Evolutionary conservation across 2,797 vertebrate species (phyloP), one percentile per base, ranked within the genome.

Genomic region (Leuciscus waleckii): DNA sequence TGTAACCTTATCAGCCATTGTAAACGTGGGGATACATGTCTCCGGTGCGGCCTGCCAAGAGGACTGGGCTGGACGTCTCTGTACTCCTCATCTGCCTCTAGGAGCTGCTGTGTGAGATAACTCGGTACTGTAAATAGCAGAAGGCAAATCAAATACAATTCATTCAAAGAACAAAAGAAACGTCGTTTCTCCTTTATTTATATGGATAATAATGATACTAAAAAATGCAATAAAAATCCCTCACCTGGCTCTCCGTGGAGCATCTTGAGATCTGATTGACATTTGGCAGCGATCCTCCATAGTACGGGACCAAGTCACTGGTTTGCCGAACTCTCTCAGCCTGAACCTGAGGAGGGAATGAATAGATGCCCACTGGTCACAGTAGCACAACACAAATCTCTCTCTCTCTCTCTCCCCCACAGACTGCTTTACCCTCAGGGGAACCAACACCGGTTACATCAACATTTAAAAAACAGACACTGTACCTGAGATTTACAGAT

Each of bases 261-360:
- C 92, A 92, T 43, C 92, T 94, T 87, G 94, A 94, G 1, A 97
- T 96, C 94, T 97, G 96, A 91, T 96, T 97, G 90, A 97, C 96
- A 3, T 97, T 96, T 87, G 96, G 96, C 86, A 97, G 92, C 5
- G 96, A 97, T 32, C 96, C 96, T 9, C 96, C 95, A 26, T 96
- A 97, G 86, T 94, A 96, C 0, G 94, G 94, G 0, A 93, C 94
- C 74, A 95, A 89, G 82, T 93, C 95, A 79, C 94, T 94, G 0
- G 95, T 93, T 91, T 97, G 91, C 5, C 94, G 91, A 56, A 96
- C 91, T 89, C 95, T 96, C 88, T 97, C 95, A 0, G 95, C 96
- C 93, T 97, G 95, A 89, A 97, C 91, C 96, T 97, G 92, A 17
- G 17, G 6, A 79, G 43, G 49, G 41, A 74, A 68, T n/a, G 43